Evolutionary conservation across 2,113 vertebrate genomes (phyloP), one percentile per base, ranked within the genome.

Genomic region (Haliaeetus leucogaster): DNA sequence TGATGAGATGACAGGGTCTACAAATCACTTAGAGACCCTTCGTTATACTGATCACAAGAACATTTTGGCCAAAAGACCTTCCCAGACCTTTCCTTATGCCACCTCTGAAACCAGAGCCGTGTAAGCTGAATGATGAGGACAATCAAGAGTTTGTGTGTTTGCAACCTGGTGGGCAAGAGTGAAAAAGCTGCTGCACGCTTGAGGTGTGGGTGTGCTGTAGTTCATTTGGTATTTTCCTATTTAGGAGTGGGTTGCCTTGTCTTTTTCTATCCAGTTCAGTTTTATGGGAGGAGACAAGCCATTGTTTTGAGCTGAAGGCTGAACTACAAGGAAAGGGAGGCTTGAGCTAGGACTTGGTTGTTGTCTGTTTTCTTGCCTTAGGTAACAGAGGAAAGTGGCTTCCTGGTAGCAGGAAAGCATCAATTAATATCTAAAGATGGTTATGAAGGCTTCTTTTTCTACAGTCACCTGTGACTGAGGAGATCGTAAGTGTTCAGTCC

Each of bases 21-120:
- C 0, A 0, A 53, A 59, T 72, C 7, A 20, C 25, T 12, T 58
- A 26, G 10, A 5, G 20, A 67, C 6, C 1, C 6, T 56, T n/a
- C 8, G 3, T 58, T 21, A 20, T 32, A 36, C 30, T 63, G 58
- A 58, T 63, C 38, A 72, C 10, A 36, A 38, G 16, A 82, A 43
- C 2, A 32, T 48, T 83, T 40, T 48, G 34, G 15, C 25, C 26
- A 63, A 71, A 78, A 52, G 36, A 27, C 20, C 12, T 78, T 83
- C 43, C 18, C 38, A 72, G 66, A 66, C 10, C 10, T 80, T 79
- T 83, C 14, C 34, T 59, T 19, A 42, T 25, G 22, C 2, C 40
- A n/a, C 19, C 15, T 56, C 56, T 67, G 81, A 61, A 47, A 77
- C 4, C 32, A 87, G 47, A 81, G 42, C 27, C 8, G 7, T 6